Base-by-base conservation (phyloP, 2,113 vertebrate genomes). In the Cephalopterus ornatus region DNA sequence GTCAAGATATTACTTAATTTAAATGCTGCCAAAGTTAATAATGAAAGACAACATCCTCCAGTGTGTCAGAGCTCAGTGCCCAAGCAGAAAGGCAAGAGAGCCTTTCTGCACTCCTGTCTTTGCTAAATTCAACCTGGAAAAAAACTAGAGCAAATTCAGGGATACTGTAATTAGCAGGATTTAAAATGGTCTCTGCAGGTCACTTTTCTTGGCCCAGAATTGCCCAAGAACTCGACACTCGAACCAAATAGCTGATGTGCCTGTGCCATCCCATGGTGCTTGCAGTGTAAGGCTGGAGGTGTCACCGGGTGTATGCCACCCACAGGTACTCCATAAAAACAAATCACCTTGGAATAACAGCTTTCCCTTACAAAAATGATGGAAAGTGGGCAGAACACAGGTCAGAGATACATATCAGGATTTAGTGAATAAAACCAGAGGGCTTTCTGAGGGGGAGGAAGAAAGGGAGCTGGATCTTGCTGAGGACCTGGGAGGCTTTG, bases 1-100 rank as follows among this genome's bases (percentile, higher is more conserved):
- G 92, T 96, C 93, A 94, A 95, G 92, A 81, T 96, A 95, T 93
- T 95, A 96, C 95, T 96, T 97, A 94, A 96, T 96, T 96, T 96
- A 96, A 96, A 94, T 92, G 91, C 37, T 95, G 85, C 93, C 92
- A 95, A 93, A 96, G 68, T 95, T 93, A 95, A 93, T 89, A 94
- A 93, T 75, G 79, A 96, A 93, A 92, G 90, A 85, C 5, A 8
- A 85, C 83, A 79, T 89, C 77, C 76, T 93, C 73, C 4, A 6
- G 22, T n/a, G 56, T 88, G 83, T 89, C 85, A 94, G 86, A 92
- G 53, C 76, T 92, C 62, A 8, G 70, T 56, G 62, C 83, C 91
- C 92, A 85, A 72, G 76, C 76, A 78, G 73, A 81, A 71, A 88
- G 75, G 28, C 18, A 39, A 32, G 30, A 67, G 58, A 42, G 62